phyloP scores from a whole-genome alignment of 1,140 invertebrate genomes.

The Uloborus diversus region DNA sequence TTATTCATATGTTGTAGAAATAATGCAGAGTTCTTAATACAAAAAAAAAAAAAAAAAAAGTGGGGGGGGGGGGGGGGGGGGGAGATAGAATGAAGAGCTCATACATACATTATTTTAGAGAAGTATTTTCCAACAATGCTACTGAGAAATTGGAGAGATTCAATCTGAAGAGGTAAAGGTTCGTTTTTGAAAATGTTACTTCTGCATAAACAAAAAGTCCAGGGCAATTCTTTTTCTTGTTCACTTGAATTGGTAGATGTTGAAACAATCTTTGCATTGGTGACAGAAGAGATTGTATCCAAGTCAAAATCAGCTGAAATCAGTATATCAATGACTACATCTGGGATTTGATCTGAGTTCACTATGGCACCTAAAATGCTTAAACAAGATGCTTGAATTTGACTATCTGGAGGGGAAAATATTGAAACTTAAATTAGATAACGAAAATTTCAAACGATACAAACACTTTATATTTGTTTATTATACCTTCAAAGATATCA shows the following conservation, averaged over 20 bases:
- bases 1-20: too few species aligned
- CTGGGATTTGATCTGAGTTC: constrained; percentile 71
- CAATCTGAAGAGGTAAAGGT: constrained; percentile 74
- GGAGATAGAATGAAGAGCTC: too few species aligned
- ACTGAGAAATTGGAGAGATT: constrained; percentile 80
- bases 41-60: too few species aligned
- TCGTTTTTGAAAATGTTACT: constrained; percentile 62
- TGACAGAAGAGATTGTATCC: not conserved
- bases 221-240: constrained; percentile 59
- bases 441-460: constrained; percentile 2
- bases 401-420: constrained; percentile 70
- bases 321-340: constrained; percentile 68
- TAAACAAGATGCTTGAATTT: constrained; percentile 78
- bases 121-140: constrained; percentile 75
- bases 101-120: constrained; percentile 66
- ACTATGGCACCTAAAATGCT: constrained; percentile 80
- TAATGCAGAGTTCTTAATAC: too few species aligned
- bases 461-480: too few species aligned
- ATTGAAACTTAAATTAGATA: not conserved
- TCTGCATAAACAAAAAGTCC: constrained; percentile 65
- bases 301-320: constrained; percentile 25
- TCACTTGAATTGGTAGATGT: not conserved
- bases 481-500: too few species aligned
- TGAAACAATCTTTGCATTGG: not conserved
- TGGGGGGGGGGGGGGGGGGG: too few species aligned